Conservation (phyloP, 2,888 invertebrate species). For the Nomada ferruginata region DNA sequence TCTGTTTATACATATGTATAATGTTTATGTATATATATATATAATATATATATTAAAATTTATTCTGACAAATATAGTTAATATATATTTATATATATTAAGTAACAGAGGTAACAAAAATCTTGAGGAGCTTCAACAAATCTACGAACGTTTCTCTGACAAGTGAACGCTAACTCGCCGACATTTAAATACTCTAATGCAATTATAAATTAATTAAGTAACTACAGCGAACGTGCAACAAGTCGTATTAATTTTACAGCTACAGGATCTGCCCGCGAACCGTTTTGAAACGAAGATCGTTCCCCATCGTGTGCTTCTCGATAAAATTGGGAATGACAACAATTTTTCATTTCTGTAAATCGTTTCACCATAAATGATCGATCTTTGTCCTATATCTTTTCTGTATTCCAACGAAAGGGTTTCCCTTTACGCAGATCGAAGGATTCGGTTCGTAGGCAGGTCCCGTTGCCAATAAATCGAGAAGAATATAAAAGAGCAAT, state of each 20-base stretch:
- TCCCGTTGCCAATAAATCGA: conserved; percentile 34
- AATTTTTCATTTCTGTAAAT: background rate
- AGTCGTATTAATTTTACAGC: conserved; percentile 51
- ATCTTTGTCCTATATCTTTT: background rate
- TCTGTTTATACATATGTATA: conserved; percentile 79
- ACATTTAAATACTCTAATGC: conserved; percentile 62
- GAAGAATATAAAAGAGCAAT: conserved; percentile 50
- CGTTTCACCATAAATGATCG: background rate
- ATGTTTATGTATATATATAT: conserved; percentile 50
- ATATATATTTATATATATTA: conserved; percentile 64
- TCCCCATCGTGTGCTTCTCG: background rate
- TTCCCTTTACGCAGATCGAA: background rate
- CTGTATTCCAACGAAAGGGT: background rate
- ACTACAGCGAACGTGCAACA: conserved; percentile 73
- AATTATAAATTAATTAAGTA: conserved; percentile 65
- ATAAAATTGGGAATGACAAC: background rate
- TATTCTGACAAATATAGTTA: conserved; percentile 75
- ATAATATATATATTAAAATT: conserved; percentile 72
- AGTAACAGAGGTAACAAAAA: conserved; percentile 77
- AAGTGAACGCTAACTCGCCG: conserved; percentile 56
- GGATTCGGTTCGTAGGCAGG: conserved; percentile 29
- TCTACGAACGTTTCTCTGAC: conserved; percentile 61
- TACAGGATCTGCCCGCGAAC: conserved; percentile 50
- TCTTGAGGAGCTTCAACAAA: conserved; percentile 67
- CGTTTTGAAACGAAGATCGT: background rate